These are phyloP conservation scores for Archivesica marissinica DNA, from an alignment of 1,140 invertebrate genomes.

Conservation along the genomic window DNA sequence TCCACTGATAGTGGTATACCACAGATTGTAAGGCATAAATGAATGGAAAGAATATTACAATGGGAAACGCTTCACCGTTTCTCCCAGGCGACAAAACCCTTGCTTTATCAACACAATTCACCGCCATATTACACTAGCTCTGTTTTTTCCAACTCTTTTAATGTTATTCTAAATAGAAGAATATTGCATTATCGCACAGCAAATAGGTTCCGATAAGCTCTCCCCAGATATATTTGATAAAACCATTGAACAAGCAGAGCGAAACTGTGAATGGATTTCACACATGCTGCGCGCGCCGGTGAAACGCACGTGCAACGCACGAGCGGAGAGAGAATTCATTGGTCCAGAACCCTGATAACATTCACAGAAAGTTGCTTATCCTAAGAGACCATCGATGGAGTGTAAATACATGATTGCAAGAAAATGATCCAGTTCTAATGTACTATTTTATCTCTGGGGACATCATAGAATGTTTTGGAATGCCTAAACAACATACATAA, in stretches of 20 bases:
- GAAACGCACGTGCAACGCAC: slow-evolving; percentile 48
- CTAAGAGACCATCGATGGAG: slow-evolving; percentile 7
- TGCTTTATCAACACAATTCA: slow-evolving; percentile 31
- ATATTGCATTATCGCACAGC: slow-evolving; percentile 30
- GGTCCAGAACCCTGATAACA: slow-evolving; percentile 55
- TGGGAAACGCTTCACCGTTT: neutral
- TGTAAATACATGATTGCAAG: slow-evolving; percentile 11
- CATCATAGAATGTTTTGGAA: neutral
- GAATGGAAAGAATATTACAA: neutral
- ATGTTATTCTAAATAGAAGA: slow-evolving; percentile 56
- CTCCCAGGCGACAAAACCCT: neutral
- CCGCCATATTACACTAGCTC: slow-evolving; percentile 26
- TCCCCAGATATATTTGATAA: slow-evolving; percentile 58
- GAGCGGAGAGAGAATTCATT: slow-evolving; percentile 40
- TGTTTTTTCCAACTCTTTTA: slow-evolving; percentile 43
- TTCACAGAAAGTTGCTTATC: slow-evolving; percentile 48
- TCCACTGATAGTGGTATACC: too few relatives aligned
- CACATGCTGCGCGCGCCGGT: slow-evolving; percentile 58
- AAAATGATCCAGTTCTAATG: slow-evolving; percentile 19
- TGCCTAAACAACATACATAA: too few relatives aligned
- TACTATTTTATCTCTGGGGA: slow-evolving; percentile 13
- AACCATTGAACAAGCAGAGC: slow-evolving; percentile 28
- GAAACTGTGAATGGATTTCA: slow-evolving; percentile 28
- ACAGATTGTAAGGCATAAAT: too few relatives aligned
- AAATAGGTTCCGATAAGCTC: slow-evolving; percentile 56